phyloP scores from a whole-genome alignment of 2,888 invertebrate genomes.

The Bursaphelenchus okinawaensis region DNA sequence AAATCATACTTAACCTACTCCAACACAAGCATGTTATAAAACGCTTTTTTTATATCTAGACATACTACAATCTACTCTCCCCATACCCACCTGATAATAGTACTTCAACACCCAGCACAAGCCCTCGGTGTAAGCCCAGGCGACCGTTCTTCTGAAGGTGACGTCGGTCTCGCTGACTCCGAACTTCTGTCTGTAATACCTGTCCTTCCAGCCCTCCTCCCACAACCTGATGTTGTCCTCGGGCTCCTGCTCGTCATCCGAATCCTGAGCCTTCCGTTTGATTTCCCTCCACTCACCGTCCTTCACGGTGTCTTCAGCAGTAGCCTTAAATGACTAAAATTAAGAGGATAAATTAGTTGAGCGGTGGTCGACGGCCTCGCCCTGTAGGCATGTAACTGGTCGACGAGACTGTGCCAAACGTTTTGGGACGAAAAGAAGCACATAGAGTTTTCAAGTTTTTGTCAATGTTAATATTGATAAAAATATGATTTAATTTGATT shows the following conservation, averaged over 20 bases:
- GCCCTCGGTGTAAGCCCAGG: constrained; percentile 80
- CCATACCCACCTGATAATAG: constrained; percentile 77
- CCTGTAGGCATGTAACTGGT: neutral
- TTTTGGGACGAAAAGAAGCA: too few relatives aligned
- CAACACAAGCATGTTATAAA: too few relatives aligned
- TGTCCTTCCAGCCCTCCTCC: constrained; percentile 95
- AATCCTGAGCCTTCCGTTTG: constrained; percentile 17
- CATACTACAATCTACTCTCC: neutral
- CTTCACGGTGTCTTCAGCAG: neutral
- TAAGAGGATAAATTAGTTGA: constrained; percentile 7
- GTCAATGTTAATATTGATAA: too few relatives aligned
- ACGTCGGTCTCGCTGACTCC: constrained; percentile 57
- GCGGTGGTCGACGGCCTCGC: neutral
- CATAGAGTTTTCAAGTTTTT: too few relatives aligned
- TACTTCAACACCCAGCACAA: constrained; percentile 96
- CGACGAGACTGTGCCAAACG: too few relatives aligned
- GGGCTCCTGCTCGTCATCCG: constrained; percentile 40
- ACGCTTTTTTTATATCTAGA: too few relatives aligned
- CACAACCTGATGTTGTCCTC: constrained; percentile 61
- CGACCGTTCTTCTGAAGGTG: constrained; percentile 80
- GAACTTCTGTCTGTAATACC: constrained; percentile 67
- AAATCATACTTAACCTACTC: too few relatives aligned
- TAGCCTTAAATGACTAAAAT: constrained; percentile 37
- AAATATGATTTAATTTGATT: too few relatives aligned
- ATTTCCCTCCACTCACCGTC: constrained; percentile 1